phyloP scores from a whole-genome alignment of 2,113 vertebrate genomes.

The Epinephelus cyanopodus region DNA sequence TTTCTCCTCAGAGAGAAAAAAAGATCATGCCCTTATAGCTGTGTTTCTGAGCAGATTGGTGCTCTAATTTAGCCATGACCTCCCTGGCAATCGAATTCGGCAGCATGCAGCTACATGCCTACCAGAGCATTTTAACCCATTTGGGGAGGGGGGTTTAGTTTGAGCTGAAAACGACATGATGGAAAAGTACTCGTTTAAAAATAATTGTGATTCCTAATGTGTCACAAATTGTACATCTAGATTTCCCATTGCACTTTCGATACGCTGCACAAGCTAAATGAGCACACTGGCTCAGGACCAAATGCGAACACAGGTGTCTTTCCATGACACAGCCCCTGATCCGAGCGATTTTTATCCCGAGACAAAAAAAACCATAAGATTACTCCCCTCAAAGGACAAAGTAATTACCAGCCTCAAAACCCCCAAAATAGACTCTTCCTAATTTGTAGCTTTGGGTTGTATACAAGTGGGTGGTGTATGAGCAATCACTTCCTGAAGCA shows the following conservation, averaged over 20 bases:
- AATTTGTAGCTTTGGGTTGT: conserved; percentile 15
- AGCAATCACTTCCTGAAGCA: conserved; percentile 20
- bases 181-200: conserved; percentile 26
- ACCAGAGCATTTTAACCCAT: conserved; percentile 60
- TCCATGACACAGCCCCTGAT: not conserved
- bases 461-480: conserved; percentile 6
- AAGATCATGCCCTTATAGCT: conserved; percentile 8
- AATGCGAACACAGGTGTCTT: conserved; percentile 7
- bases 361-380: conserved; percentile 10
- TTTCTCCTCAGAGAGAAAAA: not conserved
- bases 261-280: conserved; percentile 10
- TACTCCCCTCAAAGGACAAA: conserved; percentile 50
- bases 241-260: conserved; percentile 2
- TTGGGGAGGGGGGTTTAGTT: conserved; percentile 26
- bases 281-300: conserved; percentile 8
- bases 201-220: conserved; percentile 3
- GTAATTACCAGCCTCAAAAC: not conserved
- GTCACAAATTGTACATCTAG: conserved; percentile 1
- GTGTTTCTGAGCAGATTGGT: conserved; percentile 49
- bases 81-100: conserved; percentile 41
- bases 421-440: not conserved
- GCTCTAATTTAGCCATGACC: conserved; percentile 59
- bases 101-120: conserved; percentile 38
- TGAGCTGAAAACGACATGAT: conserved; percentile 45
- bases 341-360: conserved; percentile 27